phyloP scores from a whole-genome alignment of 2,113 vertebrate genomes.

The Prunella fulvescens region DNA sequence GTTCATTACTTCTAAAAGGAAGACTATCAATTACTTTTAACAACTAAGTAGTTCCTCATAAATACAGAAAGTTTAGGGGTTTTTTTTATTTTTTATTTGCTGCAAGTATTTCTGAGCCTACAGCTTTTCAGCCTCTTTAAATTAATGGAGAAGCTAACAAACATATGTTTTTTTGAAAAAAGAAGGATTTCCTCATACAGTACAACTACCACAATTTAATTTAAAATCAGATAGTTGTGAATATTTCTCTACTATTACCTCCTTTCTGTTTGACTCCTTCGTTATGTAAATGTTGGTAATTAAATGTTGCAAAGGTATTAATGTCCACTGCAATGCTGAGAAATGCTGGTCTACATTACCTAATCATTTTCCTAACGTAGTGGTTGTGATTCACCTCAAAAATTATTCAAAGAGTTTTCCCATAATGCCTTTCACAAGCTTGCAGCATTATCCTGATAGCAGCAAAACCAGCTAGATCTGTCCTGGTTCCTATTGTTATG shows the following conservation, averaged over 20 bases:
- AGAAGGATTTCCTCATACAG: neutral
- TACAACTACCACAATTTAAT: neutral
- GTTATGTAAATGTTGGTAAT: neutral
- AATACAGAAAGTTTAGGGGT: neutral
- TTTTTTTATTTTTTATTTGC: neutral
- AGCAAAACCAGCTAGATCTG: slow-evolving; percentile 2
- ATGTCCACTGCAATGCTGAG: neutral
- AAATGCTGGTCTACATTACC: neutral
- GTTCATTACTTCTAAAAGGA: neutral
- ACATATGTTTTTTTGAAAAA: neutral
- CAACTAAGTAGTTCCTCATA: neutral
- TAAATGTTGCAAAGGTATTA: neutral
- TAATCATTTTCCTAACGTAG: neutral
- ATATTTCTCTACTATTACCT: neutral
- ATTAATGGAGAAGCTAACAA: neutral
- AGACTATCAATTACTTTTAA: neutral
- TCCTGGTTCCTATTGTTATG: neutral
- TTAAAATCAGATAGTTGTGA: neutral
- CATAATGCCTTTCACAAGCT: neutral
- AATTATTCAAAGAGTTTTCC: neutral
- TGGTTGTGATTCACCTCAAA: neutral
- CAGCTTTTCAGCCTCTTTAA: neutral
- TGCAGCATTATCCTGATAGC: neutral
- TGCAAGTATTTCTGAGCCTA: neutral
- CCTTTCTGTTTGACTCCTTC: neutral